Conservation (phyloP, 2,113 vertebrate species). For the Eudyptes chrysolophus region DNA sequence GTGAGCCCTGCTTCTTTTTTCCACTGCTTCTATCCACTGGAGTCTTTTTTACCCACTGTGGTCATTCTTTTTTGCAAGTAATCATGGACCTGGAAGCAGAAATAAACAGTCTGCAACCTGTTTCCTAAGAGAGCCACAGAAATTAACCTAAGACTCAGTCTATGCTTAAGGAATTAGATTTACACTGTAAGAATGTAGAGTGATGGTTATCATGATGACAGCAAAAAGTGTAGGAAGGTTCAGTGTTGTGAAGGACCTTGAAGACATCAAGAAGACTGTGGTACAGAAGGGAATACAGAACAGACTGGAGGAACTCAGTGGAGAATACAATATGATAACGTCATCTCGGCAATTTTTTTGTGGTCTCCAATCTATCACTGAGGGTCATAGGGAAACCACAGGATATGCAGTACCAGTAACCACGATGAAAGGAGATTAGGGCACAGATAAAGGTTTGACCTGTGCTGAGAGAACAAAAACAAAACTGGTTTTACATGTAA, state of each 20-base stretch:
- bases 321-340: neutral
- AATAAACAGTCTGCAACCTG: neutral
- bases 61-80: neutral
- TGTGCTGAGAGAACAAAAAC: neutral
- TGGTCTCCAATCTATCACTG: neutral
- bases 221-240: neutral
- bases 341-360: neutral
- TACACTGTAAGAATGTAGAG: neutral
- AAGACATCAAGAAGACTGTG: neutral
- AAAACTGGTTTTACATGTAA: neutral
- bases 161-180: neutral
- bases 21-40: neutral
- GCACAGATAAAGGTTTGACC: neutral
- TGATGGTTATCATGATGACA: neutral
- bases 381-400: neutral
- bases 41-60: neutral
- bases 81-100: neutral
- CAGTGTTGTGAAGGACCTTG: neutral
- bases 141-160: neutral
- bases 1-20: neutral
- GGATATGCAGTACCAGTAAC: neutral
- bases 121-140: neutral
- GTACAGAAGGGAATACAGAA: neutral
- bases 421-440: neutral
- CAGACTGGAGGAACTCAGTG: neutral